phyloP scores from a whole-genome alignment of 2,113 vertebrate genomes.

The Manacus vitellinus region DNA sequence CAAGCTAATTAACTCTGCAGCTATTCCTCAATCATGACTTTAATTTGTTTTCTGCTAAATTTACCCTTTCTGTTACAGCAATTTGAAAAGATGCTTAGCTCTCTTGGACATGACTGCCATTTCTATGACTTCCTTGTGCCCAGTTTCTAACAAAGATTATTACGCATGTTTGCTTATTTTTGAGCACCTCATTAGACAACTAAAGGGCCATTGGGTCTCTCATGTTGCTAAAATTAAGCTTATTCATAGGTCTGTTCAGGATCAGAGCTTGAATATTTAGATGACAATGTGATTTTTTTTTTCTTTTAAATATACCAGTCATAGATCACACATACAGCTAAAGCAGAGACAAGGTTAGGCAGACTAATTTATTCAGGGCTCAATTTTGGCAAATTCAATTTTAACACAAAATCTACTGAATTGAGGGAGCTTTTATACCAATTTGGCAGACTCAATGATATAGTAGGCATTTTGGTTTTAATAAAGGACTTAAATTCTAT shows the following conservation, averaged over 20 bases:
- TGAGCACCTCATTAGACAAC: slow-evolving; percentile 10
- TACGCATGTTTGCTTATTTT: background rate
- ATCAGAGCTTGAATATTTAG: background rate
- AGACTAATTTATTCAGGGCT: background rate
- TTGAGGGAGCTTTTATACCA: background rate
- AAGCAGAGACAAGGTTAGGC: background rate
- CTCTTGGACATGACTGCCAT: background rate
- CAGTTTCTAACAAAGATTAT: slow-evolving; percentile 4
- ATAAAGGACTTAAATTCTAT: background rate
- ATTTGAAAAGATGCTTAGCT: slow-evolving; percentile 28
- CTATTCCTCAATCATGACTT: slow-evolving; percentile 24
- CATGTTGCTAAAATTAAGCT: slow-evolving; percentile 6
- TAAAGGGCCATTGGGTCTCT: background rate
- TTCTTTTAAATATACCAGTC: background rate
- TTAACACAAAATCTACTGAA: background rate
- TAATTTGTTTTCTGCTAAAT: slow-evolving; percentile 48
- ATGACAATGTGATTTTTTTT: background rate
- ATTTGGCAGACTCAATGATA: background rate
- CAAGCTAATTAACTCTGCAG: slow-evolving; percentile 14
- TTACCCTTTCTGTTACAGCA: background rate
- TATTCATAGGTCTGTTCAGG: background rate
- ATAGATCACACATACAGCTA: background rate
- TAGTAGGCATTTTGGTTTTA: background rate
- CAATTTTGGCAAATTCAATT: background rate
- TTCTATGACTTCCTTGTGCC: background rate